These are phyloP conservation scores for Melanotaenia duboulayi DNA, from an alignment of 2,113 vertebrate genomes.

Conservation along the genomic window DNA sequence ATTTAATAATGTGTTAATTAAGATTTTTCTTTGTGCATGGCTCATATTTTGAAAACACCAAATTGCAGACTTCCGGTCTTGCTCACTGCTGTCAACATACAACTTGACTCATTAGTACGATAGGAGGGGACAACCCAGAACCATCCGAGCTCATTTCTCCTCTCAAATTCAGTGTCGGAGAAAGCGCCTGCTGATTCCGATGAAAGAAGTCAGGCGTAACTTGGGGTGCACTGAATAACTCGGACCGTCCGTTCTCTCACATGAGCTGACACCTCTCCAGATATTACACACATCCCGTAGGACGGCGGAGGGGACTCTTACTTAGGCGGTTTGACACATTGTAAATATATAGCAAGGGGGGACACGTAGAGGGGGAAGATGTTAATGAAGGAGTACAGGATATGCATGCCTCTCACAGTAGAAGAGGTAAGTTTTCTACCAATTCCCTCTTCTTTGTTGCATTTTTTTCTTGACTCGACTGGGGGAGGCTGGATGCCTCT, in stretches of 20 bases:
- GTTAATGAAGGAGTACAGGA: slow-evolving; percentile 98
- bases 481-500: neutral
- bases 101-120: slow-evolving; percentile 29
- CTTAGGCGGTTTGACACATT: slow-evolving; percentile 49
- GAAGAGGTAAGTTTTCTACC: slow-evolving; percentile 90
- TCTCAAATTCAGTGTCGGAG: neutral
- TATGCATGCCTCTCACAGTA: slow-evolving; percentile 97
- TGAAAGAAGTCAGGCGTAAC: slow-evolving; percentile 42
- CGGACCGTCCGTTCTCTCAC: slow-evolving; percentile 14
- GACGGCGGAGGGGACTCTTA: slow-evolving; percentile 45
- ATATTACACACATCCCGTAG: slow-evolving; percentile 49
- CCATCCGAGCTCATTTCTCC: slow-evolving; percentile 39
- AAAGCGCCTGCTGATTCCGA: slow-evolving; percentile 42
- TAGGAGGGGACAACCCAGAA: slow-evolving; percentile 52
- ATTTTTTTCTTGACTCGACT: neutral
- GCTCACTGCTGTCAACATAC: rapidly evolving
- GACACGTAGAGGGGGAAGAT: slow-evolving; percentile 77
- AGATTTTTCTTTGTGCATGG: no score
- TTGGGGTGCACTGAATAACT: slow-evolving; percentile 25
- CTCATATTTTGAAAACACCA: slow-evolving; percentile 4
- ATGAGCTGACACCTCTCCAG: slow-evolving; percentile 64
- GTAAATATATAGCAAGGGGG: slow-evolving; percentile 21
- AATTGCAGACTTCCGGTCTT: neutral
- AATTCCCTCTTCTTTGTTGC: neutral
- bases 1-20: no score